A percentile compares a stretch with the other conserved stretches of the same genome.
phyloP scores from a whole-genome alignment of 2,888 invertebrate species.

The Drosophila borealis region DNA sequence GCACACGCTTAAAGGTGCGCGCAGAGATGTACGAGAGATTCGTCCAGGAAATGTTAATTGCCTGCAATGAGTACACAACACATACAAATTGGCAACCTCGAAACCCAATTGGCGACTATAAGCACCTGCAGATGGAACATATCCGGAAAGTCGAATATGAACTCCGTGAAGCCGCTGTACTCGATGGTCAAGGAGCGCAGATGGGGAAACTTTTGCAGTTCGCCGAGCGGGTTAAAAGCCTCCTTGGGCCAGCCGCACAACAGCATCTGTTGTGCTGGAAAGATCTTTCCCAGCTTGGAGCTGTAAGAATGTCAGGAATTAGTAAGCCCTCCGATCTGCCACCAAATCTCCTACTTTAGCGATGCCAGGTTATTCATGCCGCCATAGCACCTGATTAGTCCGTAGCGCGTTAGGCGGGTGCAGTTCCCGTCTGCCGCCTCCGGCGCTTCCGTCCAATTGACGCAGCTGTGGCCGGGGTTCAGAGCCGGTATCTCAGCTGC shows the following conservation, averaged over 20 bases:
- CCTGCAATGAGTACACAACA: conserved; percentile 52
- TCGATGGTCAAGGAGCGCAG: conserved; percentile 81
- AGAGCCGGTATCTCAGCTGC: background rate
- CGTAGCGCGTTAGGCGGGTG: conserved; percentile 65
- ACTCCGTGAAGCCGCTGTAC: conserved; percentile 80
- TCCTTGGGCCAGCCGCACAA: conserved; percentile 82
- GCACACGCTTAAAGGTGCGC: conserved; percentile 81
- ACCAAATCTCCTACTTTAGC: conserved; percentile 56
- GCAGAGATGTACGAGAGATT: conserved; percentile 80
- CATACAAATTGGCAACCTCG: too few species aligned
- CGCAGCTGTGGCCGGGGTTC: conserved; percentile 53
- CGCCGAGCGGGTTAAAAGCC: conserved; percentile 76
- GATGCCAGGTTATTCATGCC: conserved; percentile 80
- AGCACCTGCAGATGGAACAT: conserved; percentile 78
- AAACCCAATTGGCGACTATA: background rate
- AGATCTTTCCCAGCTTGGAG: conserved; percentile 47
- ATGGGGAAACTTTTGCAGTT: conserved; percentile 79
- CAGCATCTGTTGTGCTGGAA: conserved; percentile 65
- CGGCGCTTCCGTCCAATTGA: conserved; percentile 76
- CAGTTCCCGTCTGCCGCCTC: conserved; percentile 81
- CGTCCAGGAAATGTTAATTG: conserved; percentile 85
- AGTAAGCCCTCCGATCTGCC: too few species aligned
- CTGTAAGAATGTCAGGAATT: conserved; percentile 3
- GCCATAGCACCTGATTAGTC: conserved; percentile 80
- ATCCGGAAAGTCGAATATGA: conserved; percentile 82